Conservation (phyloP, 2,113 vertebrate genomes). For the Pelvicachromis taeniatus region DNA sequence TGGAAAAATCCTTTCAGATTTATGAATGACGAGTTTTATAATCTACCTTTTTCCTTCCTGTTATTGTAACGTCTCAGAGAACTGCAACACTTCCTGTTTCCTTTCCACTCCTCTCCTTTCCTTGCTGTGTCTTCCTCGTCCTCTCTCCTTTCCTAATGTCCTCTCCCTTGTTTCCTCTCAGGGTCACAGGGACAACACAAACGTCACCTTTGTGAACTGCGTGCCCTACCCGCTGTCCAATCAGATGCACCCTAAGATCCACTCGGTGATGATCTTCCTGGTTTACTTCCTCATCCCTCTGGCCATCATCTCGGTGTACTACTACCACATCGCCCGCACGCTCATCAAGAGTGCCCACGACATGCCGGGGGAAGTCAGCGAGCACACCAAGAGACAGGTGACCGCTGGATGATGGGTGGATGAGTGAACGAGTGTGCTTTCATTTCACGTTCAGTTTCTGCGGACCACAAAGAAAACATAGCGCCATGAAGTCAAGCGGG, state of each 20-base stretch:
- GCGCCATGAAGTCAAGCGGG: neutral
- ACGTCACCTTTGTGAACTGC: conserved; percentile 84
- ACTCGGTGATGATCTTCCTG: conserved; percentile 90
- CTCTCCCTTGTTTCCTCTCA: conserved; percentile 43
- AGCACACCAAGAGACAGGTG: conserved; percentile 92
- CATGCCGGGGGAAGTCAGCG: conserved; percentile 89
- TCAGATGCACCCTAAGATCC: conserved; percentile 88
- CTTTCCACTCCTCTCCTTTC: neutral
- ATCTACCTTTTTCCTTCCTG: too few species aligned
- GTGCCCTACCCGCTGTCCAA: conserved; percentile 88
- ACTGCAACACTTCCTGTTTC: neutral
- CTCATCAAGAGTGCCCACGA: conserved; percentile 89
- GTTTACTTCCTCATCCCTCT: conserved; percentile 92
- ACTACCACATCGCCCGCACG: conserved; percentile 89
- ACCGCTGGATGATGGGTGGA: neutral
- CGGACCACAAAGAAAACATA: neutral
- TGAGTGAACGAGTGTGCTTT: neutral
- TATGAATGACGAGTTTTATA: neutral
- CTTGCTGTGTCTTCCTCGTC: neutral
- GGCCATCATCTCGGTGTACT: conserved; percentile 87
- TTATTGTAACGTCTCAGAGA: neutral
- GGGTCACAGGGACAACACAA: conserved; percentile 68
- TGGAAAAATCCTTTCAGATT: neutral
- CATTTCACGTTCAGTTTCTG: neutral
- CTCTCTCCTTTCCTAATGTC: neutral